Evolutionary conservation across 1,140 invertebrate species (phyloP).

Genomic region (Zaprionus vittiger): DNA sequence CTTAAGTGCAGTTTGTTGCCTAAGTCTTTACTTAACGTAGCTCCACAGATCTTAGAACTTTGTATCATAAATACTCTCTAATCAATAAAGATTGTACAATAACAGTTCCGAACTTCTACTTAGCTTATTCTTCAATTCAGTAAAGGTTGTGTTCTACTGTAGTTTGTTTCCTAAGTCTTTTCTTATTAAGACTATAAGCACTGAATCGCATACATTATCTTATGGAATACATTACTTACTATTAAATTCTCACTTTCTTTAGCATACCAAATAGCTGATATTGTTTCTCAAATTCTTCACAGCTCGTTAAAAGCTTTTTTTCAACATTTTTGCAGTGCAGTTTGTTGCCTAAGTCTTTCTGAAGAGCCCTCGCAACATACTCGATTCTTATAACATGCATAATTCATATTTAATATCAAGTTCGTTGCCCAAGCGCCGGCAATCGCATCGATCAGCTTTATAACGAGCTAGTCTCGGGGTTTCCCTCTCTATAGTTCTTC

Average conservation of each 20-base stretch:
- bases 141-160: background rate
- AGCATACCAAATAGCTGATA: background rate
- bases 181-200: background rate
- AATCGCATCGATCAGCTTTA: constrained; percentile 53
- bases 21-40: constrained; percentile 17
- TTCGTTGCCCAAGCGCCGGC: constrained; percentile 39
- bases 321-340: background rate
- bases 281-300: background rate
- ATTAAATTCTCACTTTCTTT: background rate
- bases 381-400: constrained; percentile 27
- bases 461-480: background rate
- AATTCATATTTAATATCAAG: constrained; percentile 46
- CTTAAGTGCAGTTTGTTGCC: background rate
- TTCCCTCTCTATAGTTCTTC: background rate
- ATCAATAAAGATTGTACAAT: too few species aligned
- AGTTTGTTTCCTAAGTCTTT: constrained; percentile 28
- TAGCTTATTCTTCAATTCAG: too few species aligned
- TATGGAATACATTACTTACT: too few species aligned
- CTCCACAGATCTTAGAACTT: too few species aligned
- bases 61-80: too few species aligned
- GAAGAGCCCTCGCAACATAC: background rate
- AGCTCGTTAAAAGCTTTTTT: background rate
- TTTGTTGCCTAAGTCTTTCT: constrained; percentile 45
- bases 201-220: too few species aligned
- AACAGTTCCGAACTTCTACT: too few species aligned